These are phyloP conservation scores for Microcebus murinus DNA, from an alignment of 2,113 vertebrate species.

Conservation along the genomic window DNA sequence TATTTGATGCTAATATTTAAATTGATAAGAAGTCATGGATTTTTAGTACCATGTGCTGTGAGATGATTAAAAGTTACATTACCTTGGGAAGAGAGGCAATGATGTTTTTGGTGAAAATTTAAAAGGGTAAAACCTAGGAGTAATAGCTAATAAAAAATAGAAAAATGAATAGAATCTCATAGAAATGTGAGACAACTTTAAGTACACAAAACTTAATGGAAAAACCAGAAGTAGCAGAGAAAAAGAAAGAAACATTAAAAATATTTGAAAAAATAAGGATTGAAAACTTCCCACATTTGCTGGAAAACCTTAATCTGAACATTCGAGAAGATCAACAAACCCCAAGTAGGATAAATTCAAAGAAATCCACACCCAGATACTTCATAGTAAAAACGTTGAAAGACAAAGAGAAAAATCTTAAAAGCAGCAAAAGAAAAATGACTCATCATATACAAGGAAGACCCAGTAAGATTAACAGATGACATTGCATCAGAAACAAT, in stretches of 20 bases:
- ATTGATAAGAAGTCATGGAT: neutral
- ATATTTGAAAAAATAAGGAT: neutral
- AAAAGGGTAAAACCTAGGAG: neutral
- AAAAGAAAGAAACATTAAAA: neutral
- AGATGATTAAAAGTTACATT: neutral
- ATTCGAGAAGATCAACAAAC: neutral
- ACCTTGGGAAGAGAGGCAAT: neutral
- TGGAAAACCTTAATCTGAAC: neutral
- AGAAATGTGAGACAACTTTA: neutral
- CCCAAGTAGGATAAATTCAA: neutral
- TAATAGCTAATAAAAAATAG: neutral
- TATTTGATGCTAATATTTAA: neutral
- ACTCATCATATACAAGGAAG: too few species aligned
- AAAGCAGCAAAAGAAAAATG: neutral
- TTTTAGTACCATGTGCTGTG: neutral
- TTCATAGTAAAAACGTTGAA: neutral
- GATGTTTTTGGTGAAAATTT: neutral
- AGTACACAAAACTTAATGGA: neutral
- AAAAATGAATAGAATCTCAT: neutral
- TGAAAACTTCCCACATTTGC: neutral
- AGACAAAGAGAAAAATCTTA: neutral
- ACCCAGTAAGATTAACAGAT: neutral
- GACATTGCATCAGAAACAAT: neutral
- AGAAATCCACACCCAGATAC: neutral
- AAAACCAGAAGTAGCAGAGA: neutral